A percentile compares a stretch with the other conserved stretches of the same genome.
These are phyloP conservation scores for Botia kubotai DNA, from an alignment of 2,797 vertebrate species.

Conservation along the genomic window DNA sequence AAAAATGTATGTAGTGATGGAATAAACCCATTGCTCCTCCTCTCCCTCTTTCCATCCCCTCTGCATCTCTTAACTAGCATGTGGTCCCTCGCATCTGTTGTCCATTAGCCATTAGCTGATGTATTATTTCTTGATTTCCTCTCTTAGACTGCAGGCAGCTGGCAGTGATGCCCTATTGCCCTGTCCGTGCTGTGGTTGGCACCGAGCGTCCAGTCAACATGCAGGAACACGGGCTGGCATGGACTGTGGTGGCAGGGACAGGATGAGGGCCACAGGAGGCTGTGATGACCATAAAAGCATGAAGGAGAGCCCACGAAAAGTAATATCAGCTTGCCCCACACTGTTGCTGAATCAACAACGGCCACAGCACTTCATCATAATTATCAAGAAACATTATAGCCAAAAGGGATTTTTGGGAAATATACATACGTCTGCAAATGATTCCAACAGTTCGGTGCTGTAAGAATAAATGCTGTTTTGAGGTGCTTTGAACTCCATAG, in stretches of 20 bases:
- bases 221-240: constrained; percentile 12
- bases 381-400: constrained; percentile 84
- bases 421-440: constrained; percentile 16
- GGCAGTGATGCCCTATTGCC: constrained; percentile 52
- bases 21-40: background rate
- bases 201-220: constrained; percentile 22
- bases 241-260: background rate
- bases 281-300: constrained; percentile 72
- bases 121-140: constrained; percentile 59
- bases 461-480: background rate
- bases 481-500: constrained; percentile 13
- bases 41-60: background rate
- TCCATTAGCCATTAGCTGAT: constrained; percentile 58
- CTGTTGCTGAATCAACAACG: constrained; percentile 91
- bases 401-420: constrained; percentile 82
- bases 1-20: background rate
- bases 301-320: constrained; percentile 74
- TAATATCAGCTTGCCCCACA: constrained; percentile 71
- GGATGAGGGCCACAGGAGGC: constrained; percentile 51
- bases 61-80: constrained; percentile 43
- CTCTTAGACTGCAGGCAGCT: constrained; percentile 55
- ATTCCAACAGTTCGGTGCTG: constrained; percentile 7
- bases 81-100: constrained; percentile 59
- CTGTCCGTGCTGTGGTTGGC: constrained; percentile 33
- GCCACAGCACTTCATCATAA: constrained; percentile 92